Percentiles rank a stretch among this genome's conserved stretches.
These are phyloP conservation scores for Andrena minutula DNA, from an alignment of 2,888 invertebrate species.

Conservation along the genomic window DNA sequence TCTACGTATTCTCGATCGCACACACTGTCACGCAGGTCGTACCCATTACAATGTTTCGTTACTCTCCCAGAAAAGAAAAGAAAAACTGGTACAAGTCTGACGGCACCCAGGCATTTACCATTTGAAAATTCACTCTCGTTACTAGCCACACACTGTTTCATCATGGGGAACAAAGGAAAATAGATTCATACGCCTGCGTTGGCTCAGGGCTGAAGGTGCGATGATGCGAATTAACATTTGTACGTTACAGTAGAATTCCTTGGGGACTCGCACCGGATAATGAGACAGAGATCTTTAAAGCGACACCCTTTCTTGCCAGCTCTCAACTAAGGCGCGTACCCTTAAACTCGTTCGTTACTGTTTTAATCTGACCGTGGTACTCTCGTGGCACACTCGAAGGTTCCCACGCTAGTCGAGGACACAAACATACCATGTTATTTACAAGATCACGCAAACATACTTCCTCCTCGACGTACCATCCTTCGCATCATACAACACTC, in stretches of 20 bases:
- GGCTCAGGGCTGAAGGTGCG: slow-evolving; percentile 3
- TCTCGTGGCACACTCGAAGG: slow-evolving; percentile 50
- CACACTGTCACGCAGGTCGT: slow-evolving; percentile 62
- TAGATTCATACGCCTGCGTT: background rate
- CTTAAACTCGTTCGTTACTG: slow-evolving; percentile 38
- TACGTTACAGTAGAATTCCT: slow-evolving; percentile 31
- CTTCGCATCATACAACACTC: slow-evolving; percentile 63
- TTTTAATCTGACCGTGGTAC: slow-evolving; percentile 47
- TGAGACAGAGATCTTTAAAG: slow-evolving; percentile 13
- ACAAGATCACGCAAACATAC: slow-evolving; percentile 68
- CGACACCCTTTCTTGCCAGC: slow-evolving; percentile 6
- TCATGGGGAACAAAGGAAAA: background rate
- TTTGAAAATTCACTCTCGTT: slow-evolving; percentile 47
- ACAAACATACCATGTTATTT: slow-evolving; percentile 71
- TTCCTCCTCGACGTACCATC: slow-evolving; percentile 42
- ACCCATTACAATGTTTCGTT: slow-evolving; percentile 67
- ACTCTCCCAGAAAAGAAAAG: slow-evolving; percentile 1
- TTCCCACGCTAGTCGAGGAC: slow-evolving; percentile 54
- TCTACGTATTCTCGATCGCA: no score
- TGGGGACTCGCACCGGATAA: slow-evolving; percentile 24
- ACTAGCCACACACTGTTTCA: slow-evolving; percentile 38
- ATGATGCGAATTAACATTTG: slow-evolving; percentile 28
- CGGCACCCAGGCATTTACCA: slow-evolving; percentile 36
- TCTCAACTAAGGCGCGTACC: no score
- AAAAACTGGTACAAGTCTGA: slow-evolving; percentile 33